Evolutionary conservation across 2,888 invertebrate genomes (phyloP).

Genomic region (Junonia oenone): DNA sequence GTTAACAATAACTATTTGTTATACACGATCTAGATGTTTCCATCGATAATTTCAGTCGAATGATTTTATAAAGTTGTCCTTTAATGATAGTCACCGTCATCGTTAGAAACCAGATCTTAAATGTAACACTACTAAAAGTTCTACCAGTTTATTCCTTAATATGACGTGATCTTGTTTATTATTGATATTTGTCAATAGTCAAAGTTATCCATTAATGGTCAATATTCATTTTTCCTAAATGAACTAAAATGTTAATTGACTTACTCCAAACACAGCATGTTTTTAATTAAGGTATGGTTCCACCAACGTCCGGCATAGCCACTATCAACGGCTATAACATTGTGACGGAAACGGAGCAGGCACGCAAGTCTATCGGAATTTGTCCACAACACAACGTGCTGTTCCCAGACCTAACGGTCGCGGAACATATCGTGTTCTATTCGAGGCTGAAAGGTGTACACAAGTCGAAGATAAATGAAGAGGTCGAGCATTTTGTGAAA

Average conservation of each 20-base stretch:
- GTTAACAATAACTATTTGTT: no score
- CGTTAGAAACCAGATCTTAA: no score
- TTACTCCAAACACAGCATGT: background rate
- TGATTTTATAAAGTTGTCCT: no score
- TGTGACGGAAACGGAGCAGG: slow-evolving; percentile 82
- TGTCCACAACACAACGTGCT: slow-evolving; percentile 94
- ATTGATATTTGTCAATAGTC: no score
- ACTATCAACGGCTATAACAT: slow-evolving; percentile 86
- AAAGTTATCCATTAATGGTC: no score
- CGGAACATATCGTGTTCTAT: slow-evolving; percentile 91
- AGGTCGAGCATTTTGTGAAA: slow-evolving; percentile 83
- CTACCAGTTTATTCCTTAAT: no score
- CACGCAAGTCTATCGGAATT: slow-evolving; percentile 87
- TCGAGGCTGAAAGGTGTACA: slow-evolving; percentile 85
- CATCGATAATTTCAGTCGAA: no score
- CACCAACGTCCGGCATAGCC: slow-evolving; percentile 86
- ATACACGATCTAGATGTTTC: no score
- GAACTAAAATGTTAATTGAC: background rate
- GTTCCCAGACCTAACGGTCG: slow-evolving; percentile 90
- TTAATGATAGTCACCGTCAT: no score
- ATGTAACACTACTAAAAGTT: no score
- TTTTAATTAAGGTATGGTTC: slow-evolving; percentile 76
- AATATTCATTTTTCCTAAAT: background rate
- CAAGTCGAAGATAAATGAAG: slow-evolving; percentile 69
- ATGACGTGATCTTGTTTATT: no score